phyloP scores from a whole-genome alignment of 2,113 vertebrate species.

The Sinocyclocheilus maitianheensis region DNA sequence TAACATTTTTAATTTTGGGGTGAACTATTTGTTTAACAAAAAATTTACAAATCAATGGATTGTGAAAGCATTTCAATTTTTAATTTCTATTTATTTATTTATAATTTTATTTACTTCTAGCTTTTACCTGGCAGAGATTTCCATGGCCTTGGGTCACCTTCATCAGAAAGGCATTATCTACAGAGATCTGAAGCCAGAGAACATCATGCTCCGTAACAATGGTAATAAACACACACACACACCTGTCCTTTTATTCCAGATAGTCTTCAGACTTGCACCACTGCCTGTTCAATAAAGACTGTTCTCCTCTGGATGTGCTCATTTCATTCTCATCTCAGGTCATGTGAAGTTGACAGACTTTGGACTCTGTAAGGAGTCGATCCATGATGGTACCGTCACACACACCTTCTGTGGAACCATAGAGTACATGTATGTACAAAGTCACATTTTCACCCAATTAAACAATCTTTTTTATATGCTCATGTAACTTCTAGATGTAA shows the following conservation, averaged over 20 bases:
- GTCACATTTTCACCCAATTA: neutral
- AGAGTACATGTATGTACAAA: slow-evolving; percentile 91
- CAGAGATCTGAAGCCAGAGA: slow-evolving; percentile 96
- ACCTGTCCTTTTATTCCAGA: neutral
- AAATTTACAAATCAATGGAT: neutral
- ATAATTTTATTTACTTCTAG: slow-evolving; percentile 64
- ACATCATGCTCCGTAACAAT: slow-evolving; percentile 98
- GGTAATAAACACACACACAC: slow-evolving; percentile 69
- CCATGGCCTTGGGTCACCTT: slow-evolving; percentile 96
- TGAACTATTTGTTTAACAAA: neutral
- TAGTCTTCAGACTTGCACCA: neutral
- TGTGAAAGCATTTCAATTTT: neutral
- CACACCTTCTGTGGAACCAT: slow-evolving; percentile 98
- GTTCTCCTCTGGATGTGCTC: neutral
- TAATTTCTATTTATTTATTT: neutral
- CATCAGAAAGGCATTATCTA: slow-evolving; percentile 99
- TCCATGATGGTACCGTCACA: slow-evolving; percentile 95
- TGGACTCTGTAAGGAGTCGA: slow-evolving; percentile 88
- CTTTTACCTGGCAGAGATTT: slow-evolving; percentile 98
- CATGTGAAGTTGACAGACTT: slow-evolving; percentile 97
- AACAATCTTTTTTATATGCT: neutral
- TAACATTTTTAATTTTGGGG: neutral
- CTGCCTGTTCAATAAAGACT: neutral
- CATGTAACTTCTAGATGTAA: neutral
- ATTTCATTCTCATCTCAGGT: slow-evolving; percentile 72